Percentiles rank a stretch among this genome's conserved stretches.
Evolutionary conservation across 1,140 invertebrate genomes (phyloP).

Genomic region (Cyrtorhinus lividipennis): DNA sequence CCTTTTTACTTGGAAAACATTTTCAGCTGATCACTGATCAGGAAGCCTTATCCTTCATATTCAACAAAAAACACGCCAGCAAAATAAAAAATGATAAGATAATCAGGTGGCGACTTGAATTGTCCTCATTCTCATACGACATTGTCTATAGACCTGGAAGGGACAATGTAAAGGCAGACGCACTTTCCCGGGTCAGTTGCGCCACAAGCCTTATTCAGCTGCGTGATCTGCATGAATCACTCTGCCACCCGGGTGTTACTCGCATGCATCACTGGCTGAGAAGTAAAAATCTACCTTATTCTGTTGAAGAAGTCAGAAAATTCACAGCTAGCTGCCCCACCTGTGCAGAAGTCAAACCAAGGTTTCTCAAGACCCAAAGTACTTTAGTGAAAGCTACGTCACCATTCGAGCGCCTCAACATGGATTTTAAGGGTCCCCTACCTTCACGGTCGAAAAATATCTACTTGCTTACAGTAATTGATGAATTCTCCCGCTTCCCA

Average conservation of each 20-base stretch:
- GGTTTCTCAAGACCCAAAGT: slow-evolving; percentile 16
- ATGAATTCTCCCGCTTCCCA: slow-evolving; percentile 29
- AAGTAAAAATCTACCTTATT: slow-evolving; percentile 18
- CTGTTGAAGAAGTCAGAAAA: background rate
- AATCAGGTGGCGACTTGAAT: slow-evolving; percentile 24
- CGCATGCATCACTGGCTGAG: slow-evolving; percentile 22
- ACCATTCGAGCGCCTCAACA: slow-evolving; percentile 24
- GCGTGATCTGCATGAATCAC: slow-evolving; percentile 18
- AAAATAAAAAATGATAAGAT: too few relatives aligned
- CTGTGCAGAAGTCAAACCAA: slow-evolving; percentile 23
- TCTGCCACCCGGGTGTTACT: slow-evolving; percentile 24
- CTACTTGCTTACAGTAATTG: slow-evolving; percentile 25
- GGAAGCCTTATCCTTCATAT: slow-evolving; percentile 24
- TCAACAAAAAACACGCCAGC: slow-evolving; percentile 19
- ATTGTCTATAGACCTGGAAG: slow-evolving; percentile 25
- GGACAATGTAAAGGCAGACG: slow-evolving; percentile 26
- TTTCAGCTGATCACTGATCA: slow-evolving; percentile 26
- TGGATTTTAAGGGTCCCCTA: slow-evolving; percentile 28
- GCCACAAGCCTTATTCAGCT: background rate
- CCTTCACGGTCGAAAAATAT: slow-evolving; percentile 24
- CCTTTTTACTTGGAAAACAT: slow-evolving; percentile 21
- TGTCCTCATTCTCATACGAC: slow-evolving; percentile 25
- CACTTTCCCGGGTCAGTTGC: slow-evolving; percentile 21
- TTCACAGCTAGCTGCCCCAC: slow-evolving; percentile 15
- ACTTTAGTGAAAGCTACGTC: slow-evolving; percentile 25